A percentile compares a stretch with the other conserved stretches of the same genome.
phyloP scores from a whole-genome alignment of 2,888 invertebrate genomes.

The Andrena trimmerana region DNA sequence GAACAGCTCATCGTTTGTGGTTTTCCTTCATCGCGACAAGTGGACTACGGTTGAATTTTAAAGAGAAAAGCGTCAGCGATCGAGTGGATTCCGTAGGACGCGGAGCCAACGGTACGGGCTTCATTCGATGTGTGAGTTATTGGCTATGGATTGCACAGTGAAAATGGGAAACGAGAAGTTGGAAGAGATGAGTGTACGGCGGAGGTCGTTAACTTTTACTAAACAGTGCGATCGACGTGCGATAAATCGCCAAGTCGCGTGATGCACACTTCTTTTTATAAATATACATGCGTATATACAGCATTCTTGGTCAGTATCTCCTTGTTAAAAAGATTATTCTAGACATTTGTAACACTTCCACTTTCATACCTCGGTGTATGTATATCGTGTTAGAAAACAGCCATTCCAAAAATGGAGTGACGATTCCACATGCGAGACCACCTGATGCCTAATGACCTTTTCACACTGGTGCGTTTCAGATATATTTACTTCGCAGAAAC shows the following conservation, averaged over 20 bases:
- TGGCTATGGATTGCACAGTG: not conserved
- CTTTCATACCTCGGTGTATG: no score
- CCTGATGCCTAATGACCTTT: no score
- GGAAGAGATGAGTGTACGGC: not conserved
- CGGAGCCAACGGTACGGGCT: not conserved
- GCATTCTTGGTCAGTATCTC: no score
- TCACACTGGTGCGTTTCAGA: no score
- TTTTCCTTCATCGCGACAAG: constrained; percentile 40
- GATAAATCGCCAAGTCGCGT: constrained; percentile 13
- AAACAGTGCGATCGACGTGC: constrained; percentile 1
- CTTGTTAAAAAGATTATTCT: no score
- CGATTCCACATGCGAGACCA: no score
- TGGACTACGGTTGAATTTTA: constrained; percentile 24
- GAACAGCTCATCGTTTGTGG: constrained; percentile 52
- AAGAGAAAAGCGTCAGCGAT: constrained; percentile 19
- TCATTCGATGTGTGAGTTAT: not conserved
- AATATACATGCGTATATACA: no score
- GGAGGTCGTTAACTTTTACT: constrained; percentile 9
- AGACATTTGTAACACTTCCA: no score
- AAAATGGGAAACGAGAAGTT: constrained; percentile 2
- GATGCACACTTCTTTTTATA: not conserved
- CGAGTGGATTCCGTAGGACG: not conserved
- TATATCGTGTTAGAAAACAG: no score
- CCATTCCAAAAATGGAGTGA: no score
- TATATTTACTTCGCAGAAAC: no score